Conservation (phyloP, 2,888 invertebrate species). For the Protophormia terraenovae region DNA sequence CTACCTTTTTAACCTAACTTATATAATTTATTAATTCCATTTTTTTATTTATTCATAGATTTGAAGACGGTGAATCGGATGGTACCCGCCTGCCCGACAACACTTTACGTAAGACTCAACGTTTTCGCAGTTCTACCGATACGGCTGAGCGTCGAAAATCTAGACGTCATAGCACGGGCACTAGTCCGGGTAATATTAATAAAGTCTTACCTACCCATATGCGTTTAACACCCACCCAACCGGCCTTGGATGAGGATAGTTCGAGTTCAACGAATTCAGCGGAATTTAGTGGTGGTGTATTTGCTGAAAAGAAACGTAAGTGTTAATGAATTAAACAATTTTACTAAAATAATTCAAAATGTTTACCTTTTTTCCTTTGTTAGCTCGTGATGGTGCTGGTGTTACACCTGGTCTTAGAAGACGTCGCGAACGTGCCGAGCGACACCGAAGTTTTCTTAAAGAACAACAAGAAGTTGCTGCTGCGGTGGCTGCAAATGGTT, state of each 20-base stretch:
- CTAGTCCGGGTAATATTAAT: slow-evolving; percentile 82
- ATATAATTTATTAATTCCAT: not conserved
- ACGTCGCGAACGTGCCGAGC: slow-evolving; percentile 90
- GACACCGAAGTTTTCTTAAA: slow-evolving; percentile 91
- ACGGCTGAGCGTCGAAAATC: slow-evolving; percentile 89
- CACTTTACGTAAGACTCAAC: slow-evolving; percentile 87
- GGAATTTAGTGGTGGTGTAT: slow-evolving; percentile 78
- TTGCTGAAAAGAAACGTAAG: slow-evolving; percentile 78
- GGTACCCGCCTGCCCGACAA: slow-evolving; percentile 85
- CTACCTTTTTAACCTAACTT: not conserved
- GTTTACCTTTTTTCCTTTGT: not conserved
- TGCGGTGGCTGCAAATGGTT: slow-evolving; percentile 71
- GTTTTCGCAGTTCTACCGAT: slow-evolving; percentile 85
- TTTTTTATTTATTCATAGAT: slow-evolving; percentile 71
- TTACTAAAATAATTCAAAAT: not conserved
- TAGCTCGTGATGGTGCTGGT: slow-evolving; percentile 83
- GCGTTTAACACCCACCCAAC: slow-evolving; percentile 77
- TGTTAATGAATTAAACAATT: not conserved
- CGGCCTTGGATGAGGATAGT: slow-evolving; percentile 80
- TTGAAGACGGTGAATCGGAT: slow-evolving; percentile 83
- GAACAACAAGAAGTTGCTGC: slow-evolving; percentile 88
- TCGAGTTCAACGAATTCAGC: slow-evolving; percentile 83
- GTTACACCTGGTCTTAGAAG: slow-evolving; percentile 91
- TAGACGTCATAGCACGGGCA: slow-evolving; percentile 88
- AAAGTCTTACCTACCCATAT: slow-evolving; percentile 77